Percentiles rank a stretch among this genome's conserved stretches.
Evolutionary conservation across 1,140 invertebrate species (phyloP).

Genomic region (Pseudoatta argentina): DNA sequence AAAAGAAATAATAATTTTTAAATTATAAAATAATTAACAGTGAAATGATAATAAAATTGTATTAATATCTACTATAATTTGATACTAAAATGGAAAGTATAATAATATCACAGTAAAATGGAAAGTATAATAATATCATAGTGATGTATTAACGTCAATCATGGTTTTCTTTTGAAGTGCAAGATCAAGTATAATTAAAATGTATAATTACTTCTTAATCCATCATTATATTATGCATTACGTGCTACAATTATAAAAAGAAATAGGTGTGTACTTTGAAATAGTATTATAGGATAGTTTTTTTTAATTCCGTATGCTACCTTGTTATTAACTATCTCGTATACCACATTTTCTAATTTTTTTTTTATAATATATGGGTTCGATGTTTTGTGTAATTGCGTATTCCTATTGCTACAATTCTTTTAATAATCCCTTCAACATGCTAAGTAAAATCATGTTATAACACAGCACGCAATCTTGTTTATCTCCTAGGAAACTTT

Average conservation of each 20-base stretch:
- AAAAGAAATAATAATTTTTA: not conserved
- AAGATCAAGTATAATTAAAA: conserved; percentile 27
- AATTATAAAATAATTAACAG: not conserved
- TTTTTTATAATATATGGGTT: not conserved
- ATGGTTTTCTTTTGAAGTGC: not conserved
- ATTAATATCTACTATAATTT: not conserved
- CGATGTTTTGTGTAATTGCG: not conserved
- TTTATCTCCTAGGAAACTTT: not conserved
- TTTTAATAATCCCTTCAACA: conserved; percentile 22
- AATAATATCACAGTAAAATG: not conserved
- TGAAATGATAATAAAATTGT: not conserved
- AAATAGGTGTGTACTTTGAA: not conserved
- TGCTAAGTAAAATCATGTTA: conserved; percentile 22
- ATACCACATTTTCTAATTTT: conserved; percentile 11
- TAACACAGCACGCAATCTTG: not conserved
- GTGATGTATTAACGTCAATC: conserved; percentile 23
- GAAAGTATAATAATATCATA: not conserved
- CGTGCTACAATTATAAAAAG: not conserved
- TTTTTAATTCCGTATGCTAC: conserved; percentile 4
- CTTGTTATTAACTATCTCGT: conserved; percentile 32
- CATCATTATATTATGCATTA: conserved; percentile 31
- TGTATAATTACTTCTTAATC: conserved; percentile 35
- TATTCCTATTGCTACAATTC: not conserved
- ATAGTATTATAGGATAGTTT: not conserved
- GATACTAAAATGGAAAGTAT: not conserved